phyloP scores from a whole-genome alignment of 2,797 vertebrate species.

The Podarcis siculus region DNA sequence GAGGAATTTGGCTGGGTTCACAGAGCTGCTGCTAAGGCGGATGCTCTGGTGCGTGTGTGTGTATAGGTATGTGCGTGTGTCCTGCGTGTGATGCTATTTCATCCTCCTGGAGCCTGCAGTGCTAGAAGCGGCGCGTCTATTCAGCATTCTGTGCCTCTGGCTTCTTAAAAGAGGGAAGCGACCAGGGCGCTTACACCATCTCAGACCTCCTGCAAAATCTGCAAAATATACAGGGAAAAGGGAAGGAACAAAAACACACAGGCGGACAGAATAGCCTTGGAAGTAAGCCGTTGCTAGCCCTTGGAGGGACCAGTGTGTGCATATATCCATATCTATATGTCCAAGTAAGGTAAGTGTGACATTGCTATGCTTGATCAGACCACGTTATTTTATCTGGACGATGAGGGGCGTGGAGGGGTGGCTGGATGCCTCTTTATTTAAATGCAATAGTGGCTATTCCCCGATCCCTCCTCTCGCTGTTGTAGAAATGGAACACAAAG shows the following conservation, averaged over 20 bases:
- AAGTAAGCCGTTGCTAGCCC: background rate
- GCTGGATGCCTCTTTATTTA: background rate
- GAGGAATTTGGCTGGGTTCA: constrained; percentile 61
- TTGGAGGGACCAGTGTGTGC: background rate
- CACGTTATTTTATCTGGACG: background rate
- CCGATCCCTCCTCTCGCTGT: background rate
- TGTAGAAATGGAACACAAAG: rapidly evolving
- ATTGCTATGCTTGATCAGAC: background rate
- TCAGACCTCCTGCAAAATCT: background rate
- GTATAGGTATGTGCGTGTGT: background rate
- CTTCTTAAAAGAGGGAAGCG: background rate
- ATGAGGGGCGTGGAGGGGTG: constrained; percentile 6
- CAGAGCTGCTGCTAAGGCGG: constrained; percentile 52
- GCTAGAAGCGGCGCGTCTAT: background rate
- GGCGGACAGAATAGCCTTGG: background rate
- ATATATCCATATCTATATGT: background rate
- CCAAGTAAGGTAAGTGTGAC: constrained; percentile 52
- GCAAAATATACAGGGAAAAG: background rate
- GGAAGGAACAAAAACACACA: background rate
- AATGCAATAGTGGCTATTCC: background rate
- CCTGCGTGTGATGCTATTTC: constrained; percentile 21
- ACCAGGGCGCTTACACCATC: rapidly evolving
- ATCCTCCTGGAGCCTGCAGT: constrained; percentile 50
- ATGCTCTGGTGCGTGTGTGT: background rate
- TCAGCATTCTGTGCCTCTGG: constrained; percentile 12